Conservation (phyloP, 2,888 invertebrate genomes). For the Drosophila austrosaltans region DNA sequence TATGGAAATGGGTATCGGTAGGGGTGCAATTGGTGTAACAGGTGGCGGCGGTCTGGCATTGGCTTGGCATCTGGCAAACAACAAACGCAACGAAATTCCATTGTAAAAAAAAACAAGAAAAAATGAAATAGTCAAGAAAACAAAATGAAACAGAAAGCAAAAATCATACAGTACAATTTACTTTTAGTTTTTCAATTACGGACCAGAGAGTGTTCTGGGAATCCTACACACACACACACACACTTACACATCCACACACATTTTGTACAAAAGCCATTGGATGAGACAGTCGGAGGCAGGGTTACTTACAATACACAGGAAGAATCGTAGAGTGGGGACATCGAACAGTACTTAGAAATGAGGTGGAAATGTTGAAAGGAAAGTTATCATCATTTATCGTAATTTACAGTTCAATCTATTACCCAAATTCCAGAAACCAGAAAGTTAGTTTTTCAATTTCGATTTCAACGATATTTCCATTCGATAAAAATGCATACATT, state of each 20-base stretch:
- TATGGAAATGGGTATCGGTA: constrained; percentile 17
- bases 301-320: not conserved
- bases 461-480: not conserved
- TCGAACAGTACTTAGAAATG: constrained; percentile 4
- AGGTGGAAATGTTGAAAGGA: not conserved
- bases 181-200: constrained; percentile 50
- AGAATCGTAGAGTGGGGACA: not conserved
- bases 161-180: constrained; percentile 68
- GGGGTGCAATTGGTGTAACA: constrained; percentile 9
- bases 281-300: constrained; percentile 4
- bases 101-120: constrained; percentile 34
- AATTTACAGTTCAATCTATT: too few relatives aligned
- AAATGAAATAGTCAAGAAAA: constrained; percentile 37
- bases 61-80: constrained; percentile 67
- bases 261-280: constrained; percentile 5
- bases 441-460: too few relatives aligned
- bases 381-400: not conserved
- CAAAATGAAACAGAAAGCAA: constrained; percentile 38
- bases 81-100: constrained; percentile 60
- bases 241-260: not conserved
- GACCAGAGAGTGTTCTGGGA: constrained; percentile 17
- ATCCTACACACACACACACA: not conserved
- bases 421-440: too few relatives aligned
- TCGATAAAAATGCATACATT: not conserved
- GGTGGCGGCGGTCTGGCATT: constrained; percentile 25